Percentiles rank a stretch among this genome's conserved stretches.
Conservation (phyloP, 2,113 vertebrate species). For the Rhinolophus ferrumequinum region DNA sequence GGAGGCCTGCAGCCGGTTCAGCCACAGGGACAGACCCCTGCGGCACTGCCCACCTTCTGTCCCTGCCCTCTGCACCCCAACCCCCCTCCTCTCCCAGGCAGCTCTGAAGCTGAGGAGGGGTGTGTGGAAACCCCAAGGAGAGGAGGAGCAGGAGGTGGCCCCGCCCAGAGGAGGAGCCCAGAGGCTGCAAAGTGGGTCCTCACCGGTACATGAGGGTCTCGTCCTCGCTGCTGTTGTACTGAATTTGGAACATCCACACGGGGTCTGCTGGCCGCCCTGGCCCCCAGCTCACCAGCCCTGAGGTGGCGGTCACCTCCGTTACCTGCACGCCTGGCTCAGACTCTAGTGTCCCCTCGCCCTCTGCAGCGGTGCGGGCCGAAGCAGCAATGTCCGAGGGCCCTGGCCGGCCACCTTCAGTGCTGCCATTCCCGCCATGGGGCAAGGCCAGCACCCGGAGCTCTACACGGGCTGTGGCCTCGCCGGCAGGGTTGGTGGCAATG, state of each 20-base stretch:
- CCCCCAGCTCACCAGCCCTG: slow-evolving; percentile 92
- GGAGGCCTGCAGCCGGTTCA: background rate
- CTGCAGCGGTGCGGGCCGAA: slow-evolving; percentile 80
- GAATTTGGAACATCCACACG: slow-evolving; percentile 87
- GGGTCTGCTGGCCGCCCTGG: slow-evolving; percentile 84
- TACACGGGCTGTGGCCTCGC: slow-evolving; percentile 91
- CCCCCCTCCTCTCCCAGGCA: slow-evolving; percentile 43
- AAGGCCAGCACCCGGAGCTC: slow-evolving; percentile 93
- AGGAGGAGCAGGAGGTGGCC: background rate
- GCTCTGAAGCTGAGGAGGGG: slow-evolving; percentile 61
- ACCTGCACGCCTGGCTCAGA: slow-evolving; percentile 85
- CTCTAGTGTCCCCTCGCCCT: slow-evolving; percentile 77
- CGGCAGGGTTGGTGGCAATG: slow-evolving; percentile 94
- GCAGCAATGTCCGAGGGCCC: slow-evolving; percentile 88
- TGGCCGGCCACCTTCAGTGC: slow-evolving; percentile 80
- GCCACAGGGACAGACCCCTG: background rate
- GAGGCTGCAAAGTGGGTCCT: background rate
- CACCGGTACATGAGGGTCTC: slow-evolving; percentile 86
- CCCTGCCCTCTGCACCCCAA: background rate
- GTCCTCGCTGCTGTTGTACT: slow-evolving; percentile 86
- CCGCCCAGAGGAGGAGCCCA: slow-evolving; percentile 75
- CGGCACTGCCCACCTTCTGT: background rate
- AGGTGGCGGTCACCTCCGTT: slow-evolving; percentile 90
- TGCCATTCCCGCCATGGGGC: slow-evolving; percentile 90
- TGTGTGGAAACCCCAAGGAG: background rate